Base-by-base conservation (phyloP, 2,797 vertebrate genomes). In the Hephaestus fuliginosus region DNA sequence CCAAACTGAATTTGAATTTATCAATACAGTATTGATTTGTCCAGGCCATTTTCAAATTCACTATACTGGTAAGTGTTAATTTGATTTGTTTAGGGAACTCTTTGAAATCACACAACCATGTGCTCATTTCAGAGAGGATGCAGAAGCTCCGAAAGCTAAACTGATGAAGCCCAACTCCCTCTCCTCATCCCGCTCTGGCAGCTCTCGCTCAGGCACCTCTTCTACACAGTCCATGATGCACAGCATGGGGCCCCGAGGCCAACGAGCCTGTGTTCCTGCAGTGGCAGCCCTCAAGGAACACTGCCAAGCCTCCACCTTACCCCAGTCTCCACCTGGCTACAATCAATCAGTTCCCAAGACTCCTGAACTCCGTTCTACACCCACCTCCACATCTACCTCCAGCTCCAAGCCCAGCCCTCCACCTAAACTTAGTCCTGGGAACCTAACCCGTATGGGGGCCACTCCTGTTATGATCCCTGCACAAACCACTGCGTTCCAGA, bases 81-180 rank as follows among this genome's bases (percentile, higher is more conserved):
- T 60, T 68, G 3, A 52, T 68, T 20, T 69, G 43, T n/a, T 67
- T 2, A 73, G 36, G 61, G 9, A n/a, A 33, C 60, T 65, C 12
- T 25, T n/a, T 80, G n/a, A 74, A 44, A 41, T 41, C 64, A 39
- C 69, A 20, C 64, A 2, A 51, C 8, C 39, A 39, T 85, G 13
- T 72, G 8, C 1, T 81, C 8, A 15, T 86, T 84, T 44, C 82
- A 99, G 97, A 86, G 97, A 99, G 85, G 97, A 99, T 2, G 97
- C 97, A 0, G 97, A 98, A 87, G 97, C 97, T 0, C 97, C 97
- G 2, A 98, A 98, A 83, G 95, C 97, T 39, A 97, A 97, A 74
- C 95, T 98, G 0, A 94, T 98, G 84, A 99, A 98, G 75, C 97
- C 97, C 15, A 95, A 96, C 70, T 98, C 97, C 4, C 96, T 97